Percentiles rank a stretch among this genome's conserved stretches.
Conservation (phyloP, 2,113 vertebrate genomes). For the Prietella phreatophila region DNA sequence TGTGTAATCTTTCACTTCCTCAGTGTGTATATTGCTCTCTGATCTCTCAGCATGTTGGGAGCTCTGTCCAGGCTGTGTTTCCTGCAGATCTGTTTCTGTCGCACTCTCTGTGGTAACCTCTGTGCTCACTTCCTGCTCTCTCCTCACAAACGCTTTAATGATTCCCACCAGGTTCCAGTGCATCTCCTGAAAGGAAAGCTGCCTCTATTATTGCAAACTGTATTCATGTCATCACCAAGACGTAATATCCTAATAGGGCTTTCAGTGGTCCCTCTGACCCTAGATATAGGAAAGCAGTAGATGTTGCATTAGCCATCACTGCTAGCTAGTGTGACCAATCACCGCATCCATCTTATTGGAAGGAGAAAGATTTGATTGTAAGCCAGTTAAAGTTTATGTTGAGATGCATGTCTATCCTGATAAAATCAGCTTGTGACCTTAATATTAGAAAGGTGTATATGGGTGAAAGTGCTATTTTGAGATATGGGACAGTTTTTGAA, state of each 20-base stretch:
- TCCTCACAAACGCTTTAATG: background rate
- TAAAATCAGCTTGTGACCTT: background rate
- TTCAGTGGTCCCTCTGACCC: background rate
- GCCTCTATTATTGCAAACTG: background rate
- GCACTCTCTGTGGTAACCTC: background rate
- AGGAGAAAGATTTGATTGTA: background rate
- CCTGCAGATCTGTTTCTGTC: background rate
- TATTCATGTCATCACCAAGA: background rate
- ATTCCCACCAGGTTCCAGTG: conserved; percentile 4
- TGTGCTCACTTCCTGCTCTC: background rate
- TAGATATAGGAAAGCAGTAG: background rate
- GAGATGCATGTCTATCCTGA: background rate
- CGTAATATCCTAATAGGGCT: background rate
- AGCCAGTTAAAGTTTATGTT: background rate
- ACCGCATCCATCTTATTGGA: background rate
- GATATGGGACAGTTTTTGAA: background rate
- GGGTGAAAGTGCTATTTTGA: background rate
- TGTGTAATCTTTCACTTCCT: background rate
- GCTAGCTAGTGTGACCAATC: background rate
- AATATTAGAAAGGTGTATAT: background rate
- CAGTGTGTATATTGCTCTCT: background rate
- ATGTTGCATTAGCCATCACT: background rate
- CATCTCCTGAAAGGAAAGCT: background rate
- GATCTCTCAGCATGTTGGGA: conserved; percentile 4
- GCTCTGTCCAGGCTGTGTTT: conserved; percentile 4